A percentile compares a stretch with the other conserved stretches of the same genome.
phyloP scores from a whole-genome alignment of 2,113 vertebrate species.

The Hypomesus transpacificus region DNA sequence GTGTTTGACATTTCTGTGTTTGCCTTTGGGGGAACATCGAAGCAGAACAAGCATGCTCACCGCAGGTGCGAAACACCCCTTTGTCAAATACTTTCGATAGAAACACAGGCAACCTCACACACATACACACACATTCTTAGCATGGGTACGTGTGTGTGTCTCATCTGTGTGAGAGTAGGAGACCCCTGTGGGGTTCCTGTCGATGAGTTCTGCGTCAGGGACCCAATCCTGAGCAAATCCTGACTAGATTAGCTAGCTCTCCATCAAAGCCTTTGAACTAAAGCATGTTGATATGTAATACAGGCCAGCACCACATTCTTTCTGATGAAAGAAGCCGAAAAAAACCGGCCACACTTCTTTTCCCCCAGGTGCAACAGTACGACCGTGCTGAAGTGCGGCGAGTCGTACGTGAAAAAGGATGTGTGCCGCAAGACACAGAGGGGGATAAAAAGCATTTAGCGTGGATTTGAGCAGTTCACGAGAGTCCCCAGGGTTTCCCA shows the following conservation, averaged over 20 bases:
- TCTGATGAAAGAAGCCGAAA: background rate
- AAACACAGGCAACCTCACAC: background rate
- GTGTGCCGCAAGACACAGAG: too few species aligned
- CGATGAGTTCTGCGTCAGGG: background rate
- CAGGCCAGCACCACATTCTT: background rate
- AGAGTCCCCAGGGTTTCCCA: too few species aligned
- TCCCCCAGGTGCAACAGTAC: background rate
- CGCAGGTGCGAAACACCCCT: background rate
- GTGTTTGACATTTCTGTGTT: background rate
- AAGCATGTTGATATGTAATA: conserved; percentile 1
- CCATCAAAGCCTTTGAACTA: conserved; percentile 20
- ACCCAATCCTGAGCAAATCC: too few species aligned
- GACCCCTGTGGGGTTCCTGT: background rate
- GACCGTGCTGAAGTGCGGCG: background rate
- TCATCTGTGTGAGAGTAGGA: background rate
- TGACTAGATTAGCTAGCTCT: background rate
- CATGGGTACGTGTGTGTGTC: background rate
- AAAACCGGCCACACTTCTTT: background rate
- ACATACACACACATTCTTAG: background rate
- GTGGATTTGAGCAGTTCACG: too few species aligned
- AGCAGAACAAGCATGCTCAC: background rate
- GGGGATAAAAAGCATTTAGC: too few species aligned
- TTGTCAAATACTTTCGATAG: background rate
- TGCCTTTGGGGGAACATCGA: background rate
- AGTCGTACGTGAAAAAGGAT: background rate